Evolutionary conservation across 2,797 vertebrate species (phyloP).

Genomic region (Brachymystax lenok): DNA sequence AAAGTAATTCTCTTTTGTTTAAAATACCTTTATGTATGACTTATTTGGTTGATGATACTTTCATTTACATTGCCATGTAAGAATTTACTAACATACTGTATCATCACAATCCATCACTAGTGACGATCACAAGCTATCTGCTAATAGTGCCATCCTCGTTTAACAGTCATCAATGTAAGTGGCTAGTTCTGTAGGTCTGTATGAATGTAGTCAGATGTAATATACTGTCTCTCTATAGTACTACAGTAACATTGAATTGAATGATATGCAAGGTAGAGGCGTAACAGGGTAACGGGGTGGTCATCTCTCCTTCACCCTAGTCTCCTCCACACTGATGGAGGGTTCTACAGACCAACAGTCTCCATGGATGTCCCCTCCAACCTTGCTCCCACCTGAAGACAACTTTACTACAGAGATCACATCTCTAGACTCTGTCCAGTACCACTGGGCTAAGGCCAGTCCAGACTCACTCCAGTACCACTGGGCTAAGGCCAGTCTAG

Average conservation of each 20-base stretch:
- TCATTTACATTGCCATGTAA: neutral
- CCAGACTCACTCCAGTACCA: too few relatives aligned
- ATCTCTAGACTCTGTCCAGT: slow-evolving; percentile 28
- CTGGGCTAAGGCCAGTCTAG: too few relatives aligned
- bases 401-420: slow-evolving; percentile 65
- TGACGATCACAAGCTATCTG: too few relatives aligned
- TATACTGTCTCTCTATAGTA: too few relatives aligned
- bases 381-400: slow-evolving; percentile 47
- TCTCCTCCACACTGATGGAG: slow-evolving; percentile 43
- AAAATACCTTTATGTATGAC: neutral
- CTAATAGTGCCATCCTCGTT: too few relatives aligned
- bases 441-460: too few relatives aligned
- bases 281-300: neutral
- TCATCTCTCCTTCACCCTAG: too few relatives aligned
- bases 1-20: neutral
- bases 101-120: too few relatives aligned
- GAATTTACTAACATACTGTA: neutral
- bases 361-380: slow-evolving; percentile 38
- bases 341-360: slow-evolving; percentile 21
- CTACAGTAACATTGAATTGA: neutral
- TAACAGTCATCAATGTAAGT: neutral
- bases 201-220: too few relatives aligned
- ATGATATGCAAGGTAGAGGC: neutral
- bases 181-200: neutral
- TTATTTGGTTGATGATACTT: neutral